Evolutionary conservation across 2,113 vertebrate genomes (phyloP).

Genomic region (Sprattus sprattus): DNA sequence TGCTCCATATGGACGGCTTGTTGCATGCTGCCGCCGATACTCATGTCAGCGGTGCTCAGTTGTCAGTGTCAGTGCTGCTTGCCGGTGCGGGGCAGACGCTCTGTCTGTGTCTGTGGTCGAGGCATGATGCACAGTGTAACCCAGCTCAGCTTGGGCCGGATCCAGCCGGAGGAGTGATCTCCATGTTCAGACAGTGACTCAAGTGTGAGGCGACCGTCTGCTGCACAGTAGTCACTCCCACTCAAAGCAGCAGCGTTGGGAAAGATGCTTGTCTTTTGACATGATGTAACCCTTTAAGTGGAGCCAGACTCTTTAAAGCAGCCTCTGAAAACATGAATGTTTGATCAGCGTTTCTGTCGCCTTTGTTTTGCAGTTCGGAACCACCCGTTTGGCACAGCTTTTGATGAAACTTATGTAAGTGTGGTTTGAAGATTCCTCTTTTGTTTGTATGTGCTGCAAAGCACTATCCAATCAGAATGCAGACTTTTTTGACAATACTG

Average conservation of each 20-base stretch:
- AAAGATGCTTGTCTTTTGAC: constrained; percentile 19
- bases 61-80: background rate
- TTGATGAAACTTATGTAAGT: constrained; percentile 73
- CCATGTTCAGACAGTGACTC: constrained; percentile 37
- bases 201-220: constrained; percentile 17
- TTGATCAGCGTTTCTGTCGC: constrained; percentile 9
- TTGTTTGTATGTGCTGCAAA: background rate
- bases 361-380: constrained; percentile 61
- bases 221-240: background rate
- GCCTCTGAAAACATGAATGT: background rate
- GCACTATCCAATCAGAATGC: background rate
- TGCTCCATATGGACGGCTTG: background rate
- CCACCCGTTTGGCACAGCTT: constrained; percentile 70
- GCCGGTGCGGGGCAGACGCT: background rate
- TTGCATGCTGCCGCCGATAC: background rate
- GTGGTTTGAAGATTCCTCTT: constrained; percentile 8
- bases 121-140: constrained; percentile 1
- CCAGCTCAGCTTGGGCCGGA: background rate
- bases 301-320: background rate
- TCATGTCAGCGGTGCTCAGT: background rate
- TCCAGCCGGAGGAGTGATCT: constrained; percentile 14
- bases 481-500: background rate
- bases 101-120: background rate
- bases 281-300: background rate
- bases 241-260: background rate